Conservation (phyloP, 1,140 invertebrate species). For the Cephus cinctus region DNA sequence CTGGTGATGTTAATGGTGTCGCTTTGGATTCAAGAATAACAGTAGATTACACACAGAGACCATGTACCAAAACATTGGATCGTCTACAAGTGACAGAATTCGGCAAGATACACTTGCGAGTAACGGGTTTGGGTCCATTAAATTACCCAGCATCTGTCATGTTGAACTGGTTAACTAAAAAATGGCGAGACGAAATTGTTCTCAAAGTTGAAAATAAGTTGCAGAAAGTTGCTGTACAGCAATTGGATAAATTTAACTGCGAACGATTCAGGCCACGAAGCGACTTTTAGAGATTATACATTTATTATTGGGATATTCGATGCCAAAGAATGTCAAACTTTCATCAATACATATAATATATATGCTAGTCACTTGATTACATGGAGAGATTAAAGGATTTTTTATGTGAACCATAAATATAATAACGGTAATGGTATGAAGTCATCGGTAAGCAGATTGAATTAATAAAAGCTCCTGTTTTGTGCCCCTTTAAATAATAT, state of each 20-base stretch:
- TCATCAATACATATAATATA: too few species aligned
- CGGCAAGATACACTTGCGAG: constrained; percentile 9
- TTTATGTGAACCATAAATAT: too few species aligned
- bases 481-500: too few species aligned
- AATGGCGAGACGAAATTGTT: constrained; percentile 15
- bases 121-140: constrained; percentile 18
- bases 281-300: too few species aligned
- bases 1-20: constrained; percentile 18
- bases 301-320: too few species aligned
- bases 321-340: too few species aligned
- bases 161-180: constrained; percentile 15
- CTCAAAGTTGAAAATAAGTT: constrained; percentile 15
- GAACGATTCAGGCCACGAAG: constrained; percentile 15
- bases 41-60: constrained; percentile 22
- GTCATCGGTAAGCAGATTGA: too few species aligned
- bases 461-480: too few species aligned
- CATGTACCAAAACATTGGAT: constrained; percentile 15
- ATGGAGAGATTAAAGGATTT: too few species aligned
- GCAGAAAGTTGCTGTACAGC: background rate
- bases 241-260: constrained; percentile 15
- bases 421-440: too few species aligned
- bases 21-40: constrained; percentile 9
- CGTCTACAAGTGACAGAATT: constrained; percentile 13
- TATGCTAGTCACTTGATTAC: too few species aligned
- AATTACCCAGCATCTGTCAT: constrained; percentile 13